A percentile compares a stretch with the other conserved stretches of the same genome.
Conservation (phyloP, 2,797 vertebrate species). For the Agapornis canus region DNA sequence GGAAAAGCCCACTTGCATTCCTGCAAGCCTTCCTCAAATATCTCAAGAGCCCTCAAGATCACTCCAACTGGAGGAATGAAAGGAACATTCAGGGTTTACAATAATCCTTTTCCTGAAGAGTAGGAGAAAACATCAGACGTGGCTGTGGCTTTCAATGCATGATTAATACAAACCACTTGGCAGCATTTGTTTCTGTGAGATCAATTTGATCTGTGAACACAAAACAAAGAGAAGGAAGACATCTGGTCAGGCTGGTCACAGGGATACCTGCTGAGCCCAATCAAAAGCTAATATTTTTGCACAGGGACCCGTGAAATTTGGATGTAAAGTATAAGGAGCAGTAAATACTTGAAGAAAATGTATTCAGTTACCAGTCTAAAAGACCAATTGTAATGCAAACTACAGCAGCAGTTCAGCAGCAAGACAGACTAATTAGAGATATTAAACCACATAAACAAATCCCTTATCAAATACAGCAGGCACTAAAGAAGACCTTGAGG, state of each 20-base stretch:
- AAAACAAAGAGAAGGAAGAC: conserved; percentile 10
- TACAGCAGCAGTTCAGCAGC: background rate
- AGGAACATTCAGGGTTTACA: background rate
- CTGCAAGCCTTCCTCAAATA: background rate
- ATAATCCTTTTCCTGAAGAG: background rate
- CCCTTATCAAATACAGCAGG: conserved; percentile 1
- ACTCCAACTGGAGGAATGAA: background rate
- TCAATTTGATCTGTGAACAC: conserved; percentile 10
- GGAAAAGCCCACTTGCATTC: background rate
- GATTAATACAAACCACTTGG: background rate
- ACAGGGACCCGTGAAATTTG: background rate
- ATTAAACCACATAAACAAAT: conserved; percentile 45
- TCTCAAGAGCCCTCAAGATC: background rate
- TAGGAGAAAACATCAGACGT: background rate
- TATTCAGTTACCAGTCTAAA: background rate
- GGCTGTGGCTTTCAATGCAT: background rate
- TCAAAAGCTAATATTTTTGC: conserved; percentile 34
- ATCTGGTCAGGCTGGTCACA: conserved; percentile 26
- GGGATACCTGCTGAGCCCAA: conserved; percentile 1
- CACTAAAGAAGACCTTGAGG: background rate
- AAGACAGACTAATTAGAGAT: conserved; percentile 51
- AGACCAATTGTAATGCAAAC: conserved; percentile 17
- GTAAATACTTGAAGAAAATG: background rate
- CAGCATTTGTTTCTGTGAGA: background rate
- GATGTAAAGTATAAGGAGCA: background rate